Evolutionary conservation across 2,113 vertebrate genomes (phyloP).

Genomic region (Rhynchomys soricoides): DNA sequence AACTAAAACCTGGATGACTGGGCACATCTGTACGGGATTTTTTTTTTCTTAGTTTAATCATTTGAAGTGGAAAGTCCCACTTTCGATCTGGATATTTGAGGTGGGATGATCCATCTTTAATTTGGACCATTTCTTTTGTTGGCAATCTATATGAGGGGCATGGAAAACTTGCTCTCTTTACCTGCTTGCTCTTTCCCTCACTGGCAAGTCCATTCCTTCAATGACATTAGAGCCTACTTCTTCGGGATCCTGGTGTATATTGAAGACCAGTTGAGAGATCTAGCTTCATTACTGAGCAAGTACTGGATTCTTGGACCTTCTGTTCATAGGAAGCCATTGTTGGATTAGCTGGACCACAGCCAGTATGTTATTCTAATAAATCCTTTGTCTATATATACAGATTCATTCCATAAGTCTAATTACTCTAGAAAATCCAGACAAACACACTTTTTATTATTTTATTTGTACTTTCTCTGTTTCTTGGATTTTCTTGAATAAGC

Average conservation of each 20-base stretch:
- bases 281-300: not conserved
- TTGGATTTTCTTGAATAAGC: not conserved
- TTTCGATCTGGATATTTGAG: not conserved
- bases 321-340: not conserved
- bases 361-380: not conserved
- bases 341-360: not conserved
- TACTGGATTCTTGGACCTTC: not conserved
- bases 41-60: not conserved
- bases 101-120: not conserved
- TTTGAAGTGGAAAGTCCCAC: not conserved
- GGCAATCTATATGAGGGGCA: not conserved
- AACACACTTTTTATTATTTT: not conserved
- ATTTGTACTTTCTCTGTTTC: slow-evolving; percentile 45
- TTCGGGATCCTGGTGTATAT: not conserved
- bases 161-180: not conserved
- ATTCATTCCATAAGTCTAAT: not conserved
- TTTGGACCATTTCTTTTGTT: not conserved
- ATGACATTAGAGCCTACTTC: not conserved
- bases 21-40: too few relatives aligned
- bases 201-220: not conserved
- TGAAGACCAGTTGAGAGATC: not conserved
- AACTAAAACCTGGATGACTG: not conserved
- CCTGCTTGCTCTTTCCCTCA: not conserved
- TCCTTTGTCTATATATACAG: not conserved
- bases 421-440: not conserved